Conservation (phyloP, 2,113 vertebrate genomes). For the Corythaixoides concolor region DNA sequence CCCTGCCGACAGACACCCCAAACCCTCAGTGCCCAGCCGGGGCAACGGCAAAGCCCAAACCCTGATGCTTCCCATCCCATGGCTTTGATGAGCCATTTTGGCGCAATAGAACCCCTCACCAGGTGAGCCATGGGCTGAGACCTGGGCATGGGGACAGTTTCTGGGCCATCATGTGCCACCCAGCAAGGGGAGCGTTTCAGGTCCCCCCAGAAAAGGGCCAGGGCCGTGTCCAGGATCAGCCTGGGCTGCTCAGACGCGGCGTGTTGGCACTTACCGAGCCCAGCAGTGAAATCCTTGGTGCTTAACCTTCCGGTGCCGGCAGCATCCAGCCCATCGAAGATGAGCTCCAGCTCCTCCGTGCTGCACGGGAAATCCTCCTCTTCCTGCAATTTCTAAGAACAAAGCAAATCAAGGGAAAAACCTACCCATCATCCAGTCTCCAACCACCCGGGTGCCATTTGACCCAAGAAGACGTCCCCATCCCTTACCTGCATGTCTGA, state of each 20-base stretch:
- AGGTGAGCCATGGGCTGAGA: background rate
- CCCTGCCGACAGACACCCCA: slow-evolving; percentile 2
- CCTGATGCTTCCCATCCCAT: fast-evolving
- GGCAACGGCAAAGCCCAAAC: background rate
- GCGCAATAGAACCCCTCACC: fast-evolving
- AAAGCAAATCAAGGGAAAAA: background rate
- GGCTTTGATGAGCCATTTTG: fast-evolving
- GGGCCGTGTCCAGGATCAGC: fast-evolving
- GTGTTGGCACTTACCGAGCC: slow-evolving; percentile 66
- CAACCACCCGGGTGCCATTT: fast-evolving
- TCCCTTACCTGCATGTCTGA: slow-evolving; percentile 70
- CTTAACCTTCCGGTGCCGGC: slow-evolving; percentile 57
- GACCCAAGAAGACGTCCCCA: fast-evolving
- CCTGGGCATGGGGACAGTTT: fast-evolving
- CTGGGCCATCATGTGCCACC: background rate
- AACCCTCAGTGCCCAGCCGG: background rate
- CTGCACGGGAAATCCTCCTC: slow-evolving; percentile 37
- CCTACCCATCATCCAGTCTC: background rate
- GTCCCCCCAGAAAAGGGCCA: fast-evolving
- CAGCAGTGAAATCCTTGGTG: slow-evolving; percentile 57
- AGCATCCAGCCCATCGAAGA: slow-evolving; percentile 73
- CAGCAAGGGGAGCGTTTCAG: background rate
- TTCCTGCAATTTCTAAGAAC: slow-evolving; percentile 59
- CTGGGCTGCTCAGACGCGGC: background rate
- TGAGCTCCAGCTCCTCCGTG: slow-evolving; percentile 60